phyloP scores from a whole-genome alignment of 2,797 vertebrate genomes.

The Nannoperca obscura region DNA sequence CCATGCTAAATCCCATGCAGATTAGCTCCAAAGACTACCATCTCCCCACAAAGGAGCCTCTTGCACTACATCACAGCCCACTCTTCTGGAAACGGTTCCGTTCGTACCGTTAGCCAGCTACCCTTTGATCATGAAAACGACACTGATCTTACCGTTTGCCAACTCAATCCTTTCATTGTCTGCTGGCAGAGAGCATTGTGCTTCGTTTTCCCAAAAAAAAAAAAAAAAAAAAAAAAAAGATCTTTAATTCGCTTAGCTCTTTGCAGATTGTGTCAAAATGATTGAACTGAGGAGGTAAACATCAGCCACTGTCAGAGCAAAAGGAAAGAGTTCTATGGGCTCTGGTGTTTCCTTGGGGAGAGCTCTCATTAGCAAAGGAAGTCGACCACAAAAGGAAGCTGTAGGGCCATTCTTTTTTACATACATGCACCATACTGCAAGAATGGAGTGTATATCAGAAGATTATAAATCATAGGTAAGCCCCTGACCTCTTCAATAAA shows the following conservation, averaged over 20 bases:
- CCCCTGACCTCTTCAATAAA: conserved; percentile 60
- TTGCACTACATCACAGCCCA: conserved; percentile 61
- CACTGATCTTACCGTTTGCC: conserved; percentile 67
- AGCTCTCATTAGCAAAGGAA: conserved; percentile 29
- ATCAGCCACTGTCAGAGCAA: conserved; percentile 38
- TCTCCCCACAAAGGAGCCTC: conserved; percentile 56
- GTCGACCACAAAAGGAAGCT: conserved; percentile 25
- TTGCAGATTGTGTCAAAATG: conserved; percentile 73
- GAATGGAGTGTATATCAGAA: conserved; percentile 40
- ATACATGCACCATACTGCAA: conserved; percentile 14
- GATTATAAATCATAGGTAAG: conserved; percentile 43
- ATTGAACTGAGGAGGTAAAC: conserved; percentile 71
- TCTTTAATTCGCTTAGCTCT: conserved; percentile 75
- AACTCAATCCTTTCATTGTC: conserved; percentile 72
- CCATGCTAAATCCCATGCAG: conserved; percentile 58
- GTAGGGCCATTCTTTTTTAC: neutral
- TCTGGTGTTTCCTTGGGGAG: conserved; percentile 9
- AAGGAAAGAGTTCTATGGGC: conserved; percentile 18
- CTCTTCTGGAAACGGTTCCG: conserved; percentile 62
- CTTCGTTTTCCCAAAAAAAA: conserved; percentile 65
- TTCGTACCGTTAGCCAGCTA: conserved; percentile 41
- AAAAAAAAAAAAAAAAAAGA: conserved; percentile 66
- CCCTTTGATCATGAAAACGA: conserved; percentile 72
- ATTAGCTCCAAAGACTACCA: conserved; percentile 52
- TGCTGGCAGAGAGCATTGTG: conserved; percentile 63